These are phyloP conservation scores for Chlorodrepanis virens DNA, from an alignment of 2,113 vertebrate genomes.

Conservation along the genomic window DNA sequence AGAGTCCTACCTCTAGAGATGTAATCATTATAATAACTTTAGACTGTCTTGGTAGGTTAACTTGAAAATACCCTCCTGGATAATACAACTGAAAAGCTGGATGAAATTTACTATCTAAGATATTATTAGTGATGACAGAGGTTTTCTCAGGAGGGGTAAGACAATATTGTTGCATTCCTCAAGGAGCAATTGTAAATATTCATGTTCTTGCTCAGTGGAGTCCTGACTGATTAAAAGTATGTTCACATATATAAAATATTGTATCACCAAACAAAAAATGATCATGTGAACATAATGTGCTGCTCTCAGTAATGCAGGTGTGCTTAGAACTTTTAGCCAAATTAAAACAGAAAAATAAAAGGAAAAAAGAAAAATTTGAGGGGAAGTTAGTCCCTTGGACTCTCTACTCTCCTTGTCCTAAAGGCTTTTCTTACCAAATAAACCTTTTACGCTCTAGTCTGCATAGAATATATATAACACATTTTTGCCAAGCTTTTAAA, in stretches of 20 bases:
- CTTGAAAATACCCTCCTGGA: neutral
- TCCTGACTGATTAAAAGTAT: neutral
- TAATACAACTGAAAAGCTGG: neutral
- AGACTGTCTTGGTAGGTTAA: neutral
- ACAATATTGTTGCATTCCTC: neutral
- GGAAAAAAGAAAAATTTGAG: neutral
- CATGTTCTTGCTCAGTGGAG: neutral
- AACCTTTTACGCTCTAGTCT: neutral
- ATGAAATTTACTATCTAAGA: neutral
- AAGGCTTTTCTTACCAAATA: neutral
- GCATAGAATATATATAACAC: neutral
- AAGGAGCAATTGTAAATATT: neutral
- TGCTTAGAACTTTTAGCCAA: neutral
- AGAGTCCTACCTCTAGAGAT: neutral
- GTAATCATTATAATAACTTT: neutral
- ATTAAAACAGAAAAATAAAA: neutral
- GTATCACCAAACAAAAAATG: neutral
- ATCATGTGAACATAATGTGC: neutral
- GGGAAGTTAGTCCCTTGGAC: rapidly evolving
- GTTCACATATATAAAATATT: neutral
- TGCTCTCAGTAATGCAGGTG: neutral
- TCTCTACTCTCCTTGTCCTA: neutral
- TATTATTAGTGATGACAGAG: neutral
- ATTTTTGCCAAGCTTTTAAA: neutral
- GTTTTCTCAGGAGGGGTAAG: neutral